phyloP scores from a whole-genome alignment of 2,113 vertebrate species.

The Coregonus clupeaformis region DNA sequence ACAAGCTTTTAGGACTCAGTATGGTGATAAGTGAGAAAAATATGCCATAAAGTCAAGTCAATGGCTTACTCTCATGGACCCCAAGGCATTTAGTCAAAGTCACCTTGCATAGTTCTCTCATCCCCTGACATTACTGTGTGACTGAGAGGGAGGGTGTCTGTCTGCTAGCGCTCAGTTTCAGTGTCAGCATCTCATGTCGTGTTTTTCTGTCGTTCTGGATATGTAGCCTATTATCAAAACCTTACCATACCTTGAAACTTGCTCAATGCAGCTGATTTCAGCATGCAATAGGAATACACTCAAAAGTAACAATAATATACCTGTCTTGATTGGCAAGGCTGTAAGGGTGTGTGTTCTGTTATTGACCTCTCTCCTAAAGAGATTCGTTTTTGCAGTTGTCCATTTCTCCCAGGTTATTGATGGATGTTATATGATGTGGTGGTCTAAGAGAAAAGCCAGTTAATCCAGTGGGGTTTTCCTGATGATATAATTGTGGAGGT shows the following conservation, averaged over 20 bases:
- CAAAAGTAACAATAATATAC: not conserved
- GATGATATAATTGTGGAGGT: constrained; percentile 72
- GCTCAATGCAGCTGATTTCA: not conserved
- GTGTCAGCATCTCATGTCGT: constrained; percentile 56
- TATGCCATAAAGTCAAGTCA: constrained; percentile 73
- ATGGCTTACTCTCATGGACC: constrained; percentile 68
- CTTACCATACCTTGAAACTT: constrained; percentile 6
- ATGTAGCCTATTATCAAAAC: constrained; percentile 31
- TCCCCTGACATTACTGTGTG: constrained; percentile 66
- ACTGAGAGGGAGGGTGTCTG: constrained; percentile 71
- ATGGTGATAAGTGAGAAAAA: constrained; percentile 63
- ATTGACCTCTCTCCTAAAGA: not conserved
- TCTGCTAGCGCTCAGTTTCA: constrained; percentile 43
- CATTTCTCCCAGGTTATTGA: not conserved
- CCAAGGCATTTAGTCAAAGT: constrained; percentile 76
- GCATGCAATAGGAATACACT: not conserved
- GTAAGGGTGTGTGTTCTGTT: not conserved
- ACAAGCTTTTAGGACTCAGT: constrained; percentile 33
- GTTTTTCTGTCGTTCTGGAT: constrained; percentile 51
- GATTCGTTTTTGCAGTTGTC: not conserved
- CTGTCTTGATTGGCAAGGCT: not conserved
- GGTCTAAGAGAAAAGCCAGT: constrained; percentile 5
- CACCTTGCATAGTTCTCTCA: constrained; percentile 73
- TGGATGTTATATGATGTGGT: not conserved
- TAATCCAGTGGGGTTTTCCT: constrained; percentile 59